Evolutionary conservation across 1,140 invertebrate species (phyloP), one percentile per base, ranked within the genome.

Genomic region (Cepaea nemoralis): DNA sequence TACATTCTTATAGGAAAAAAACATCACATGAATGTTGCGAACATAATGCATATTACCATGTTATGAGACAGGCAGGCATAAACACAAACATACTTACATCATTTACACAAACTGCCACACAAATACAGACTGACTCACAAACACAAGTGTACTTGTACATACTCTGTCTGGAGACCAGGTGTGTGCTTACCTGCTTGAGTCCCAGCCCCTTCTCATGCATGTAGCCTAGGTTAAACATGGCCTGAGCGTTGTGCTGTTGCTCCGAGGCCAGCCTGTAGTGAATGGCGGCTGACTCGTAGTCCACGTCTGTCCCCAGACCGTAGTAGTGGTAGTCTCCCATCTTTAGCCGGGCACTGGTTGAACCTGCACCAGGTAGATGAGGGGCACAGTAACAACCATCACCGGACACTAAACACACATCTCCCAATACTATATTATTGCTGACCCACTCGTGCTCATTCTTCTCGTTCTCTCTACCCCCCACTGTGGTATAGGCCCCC

Each of bases 291-390:
- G 94, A 94, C 91, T 98, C 96, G 87, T 97, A 98, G 91, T 99
- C 98, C 0, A 96, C 94, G n/a, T 94, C 92, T 0, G 97, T 91
- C 48, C 91, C 91, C 66, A 88, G 88, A 31, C 92, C 91, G 86
- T 99, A 99, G 91, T 99, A 99, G 91, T 99, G 96, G 89, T 99
- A 99, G 92, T 99, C 98, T 0, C 98, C 98, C 19, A 99, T 93
- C 93, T 99, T 99, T 0, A 99, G 94, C 86, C 98, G 94, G 5
- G 94, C 93, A 67, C 92, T 85, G 10, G 92, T 91, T 86, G 93
- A 94, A 66, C 93, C 93, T 92, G 83, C n/a, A n/a, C n/a, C n/a
- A n/a, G n/a, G n/a, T n/a, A n/a, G n/a, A n/a, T n/a, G n/a, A n/a
- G n/a, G n/a, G n/a, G n/a, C n/a, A n/a, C n/a, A n/a, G n/a, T n/a